Conservation (phyloP, 1,140 invertebrate genomes). For the Drepana arcuata region DNA sequence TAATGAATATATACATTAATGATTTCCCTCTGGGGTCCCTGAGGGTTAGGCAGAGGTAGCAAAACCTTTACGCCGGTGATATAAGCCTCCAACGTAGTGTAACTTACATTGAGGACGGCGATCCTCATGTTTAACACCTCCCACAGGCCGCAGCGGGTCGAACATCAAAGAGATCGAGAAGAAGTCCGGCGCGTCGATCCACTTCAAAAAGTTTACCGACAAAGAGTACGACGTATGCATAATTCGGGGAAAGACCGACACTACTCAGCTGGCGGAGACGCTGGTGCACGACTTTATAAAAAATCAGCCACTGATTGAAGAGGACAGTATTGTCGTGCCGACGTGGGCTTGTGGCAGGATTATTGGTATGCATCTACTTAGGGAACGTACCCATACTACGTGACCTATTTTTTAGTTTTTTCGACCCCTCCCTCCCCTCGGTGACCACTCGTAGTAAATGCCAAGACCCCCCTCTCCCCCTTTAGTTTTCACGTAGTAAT, state of each 20-base stretch:
- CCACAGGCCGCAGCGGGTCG: conserved; percentile 78
- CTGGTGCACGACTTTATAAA: conserved; percentile 81
- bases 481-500: no score
- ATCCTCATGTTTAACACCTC: background rate
- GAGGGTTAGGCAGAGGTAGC: no score
- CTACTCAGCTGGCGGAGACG: conserved; percentile 78
- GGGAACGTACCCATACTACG: no score
- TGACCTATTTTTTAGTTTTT: no score
- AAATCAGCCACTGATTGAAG: conserved; percentile 77
- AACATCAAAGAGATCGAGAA: conserved; percentile 81
- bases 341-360: conserved; percentile 76
- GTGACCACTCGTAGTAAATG: no score
- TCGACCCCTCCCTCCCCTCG: no score
- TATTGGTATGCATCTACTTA: conserved; percentile 70
- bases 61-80: no score
- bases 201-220: conserved; percentile 73
- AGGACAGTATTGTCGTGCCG: conserved; percentile 77
- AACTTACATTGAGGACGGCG: no score
- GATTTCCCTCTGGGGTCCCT: no score
- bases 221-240: conserved; percentile 74
- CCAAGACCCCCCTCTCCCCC: no score
- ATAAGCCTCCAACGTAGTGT: no score
- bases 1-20: no score
- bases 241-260: conserved; percentile 76
- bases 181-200: conserved; percentile 78